phyloP scores from a whole-genome alignment of 2,888 invertebrate species.

The Microctonus hyperodae region DNA sequence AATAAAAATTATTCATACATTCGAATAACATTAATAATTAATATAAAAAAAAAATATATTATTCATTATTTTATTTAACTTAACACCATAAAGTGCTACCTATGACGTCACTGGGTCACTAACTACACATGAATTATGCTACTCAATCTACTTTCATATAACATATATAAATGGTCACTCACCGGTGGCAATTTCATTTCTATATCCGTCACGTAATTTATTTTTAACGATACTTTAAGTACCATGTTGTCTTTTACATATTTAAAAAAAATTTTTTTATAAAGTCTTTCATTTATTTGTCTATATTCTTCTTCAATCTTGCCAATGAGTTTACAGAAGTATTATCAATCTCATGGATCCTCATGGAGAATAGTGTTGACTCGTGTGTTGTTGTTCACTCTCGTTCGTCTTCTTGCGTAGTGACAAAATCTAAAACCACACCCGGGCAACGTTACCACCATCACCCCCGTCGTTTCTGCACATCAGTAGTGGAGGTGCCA shows the following conservation, averaged over 20 bases:
- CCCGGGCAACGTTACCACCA: slow-evolving; percentile 45
- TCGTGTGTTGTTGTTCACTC: slow-evolving; percentile 15
- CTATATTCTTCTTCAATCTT: background rate
- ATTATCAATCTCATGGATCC: background rate
- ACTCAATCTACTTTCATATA: background rate
- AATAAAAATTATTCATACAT: no score
- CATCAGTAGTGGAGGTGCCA: slow-evolving; percentile 38
- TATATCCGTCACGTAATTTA: slow-evolving; percentile 26
- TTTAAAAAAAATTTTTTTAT: no score
- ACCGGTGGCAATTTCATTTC: slow-evolving; percentile 32
- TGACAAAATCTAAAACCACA: slow-evolving; percentile 50
- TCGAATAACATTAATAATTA: no score
- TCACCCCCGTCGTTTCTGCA: slow-evolving; percentile 33
- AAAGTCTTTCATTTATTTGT: slow-evolving; percentile 25
- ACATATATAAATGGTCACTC: slow-evolving; percentile 31
- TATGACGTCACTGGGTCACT: slow-evolving; percentile 30
- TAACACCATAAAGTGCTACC: slow-evolving; percentile 8
- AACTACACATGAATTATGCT: slow-evolving; percentile 13
- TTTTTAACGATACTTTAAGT: slow-evolving; percentile 28
- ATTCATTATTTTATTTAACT: background rate
- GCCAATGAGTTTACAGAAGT: background rate
- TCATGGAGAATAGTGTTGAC: background rate
- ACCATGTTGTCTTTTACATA: slow-evolving; percentile 35
- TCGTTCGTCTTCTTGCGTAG: slow-evolving; percentile 30
- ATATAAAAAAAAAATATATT: no score